Conservation (phyloP, 2,888 invertebrate genomes). For the Leptinotarsa juncta region DNA sequence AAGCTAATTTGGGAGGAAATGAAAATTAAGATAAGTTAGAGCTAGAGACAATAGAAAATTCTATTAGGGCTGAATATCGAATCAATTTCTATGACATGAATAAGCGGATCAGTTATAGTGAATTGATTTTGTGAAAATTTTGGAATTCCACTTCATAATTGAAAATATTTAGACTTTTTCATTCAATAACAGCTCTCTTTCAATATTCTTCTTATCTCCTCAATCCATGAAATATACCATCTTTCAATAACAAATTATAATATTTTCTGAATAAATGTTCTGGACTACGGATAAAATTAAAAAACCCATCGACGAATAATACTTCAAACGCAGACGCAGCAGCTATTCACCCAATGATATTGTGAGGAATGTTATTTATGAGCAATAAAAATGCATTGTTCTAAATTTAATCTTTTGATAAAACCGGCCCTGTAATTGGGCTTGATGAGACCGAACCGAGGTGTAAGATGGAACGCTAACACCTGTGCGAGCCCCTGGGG, state of each 20-base stretch:
- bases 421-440: constrained; percentile 65
- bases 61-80: too few relatives aligned
- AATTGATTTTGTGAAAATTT: too few relatives aligned
- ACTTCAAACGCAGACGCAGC: constrained; percentile 26
- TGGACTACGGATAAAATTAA: constrained; percentile 13
- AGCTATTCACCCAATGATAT: constrained; percentile 44
- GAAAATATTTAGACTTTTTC: too few relatives aligned
- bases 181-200: too few relatives aligned
- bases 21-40: too few relatives aligned
- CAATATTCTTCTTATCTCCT: too few relatives aligned
- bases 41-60: too few relatives aligned
- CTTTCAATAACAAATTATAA: background rate
- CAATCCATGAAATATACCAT: too few relatives aligned
- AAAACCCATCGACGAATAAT: constrained; percentile 27
- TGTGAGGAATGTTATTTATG: constrained; percentile 56
- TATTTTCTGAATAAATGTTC: background rate
- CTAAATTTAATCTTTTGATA: constrained; percentile 65
- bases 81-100: too few relatives aligned
- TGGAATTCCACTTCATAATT: too few relatives aligned
- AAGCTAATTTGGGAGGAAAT: too few relatives aligned
- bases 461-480: constrained; percentile 61
- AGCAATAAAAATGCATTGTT: constrained; percentile 63
- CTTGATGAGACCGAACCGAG: constrained; percentile 61
- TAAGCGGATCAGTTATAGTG: too few relatives aligned
- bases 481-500: constrained; percentile 62